Base-by-base conservation (phyloP, 2,113 vertebrate genomes). In the Sebastes schlegelii region DNA sequence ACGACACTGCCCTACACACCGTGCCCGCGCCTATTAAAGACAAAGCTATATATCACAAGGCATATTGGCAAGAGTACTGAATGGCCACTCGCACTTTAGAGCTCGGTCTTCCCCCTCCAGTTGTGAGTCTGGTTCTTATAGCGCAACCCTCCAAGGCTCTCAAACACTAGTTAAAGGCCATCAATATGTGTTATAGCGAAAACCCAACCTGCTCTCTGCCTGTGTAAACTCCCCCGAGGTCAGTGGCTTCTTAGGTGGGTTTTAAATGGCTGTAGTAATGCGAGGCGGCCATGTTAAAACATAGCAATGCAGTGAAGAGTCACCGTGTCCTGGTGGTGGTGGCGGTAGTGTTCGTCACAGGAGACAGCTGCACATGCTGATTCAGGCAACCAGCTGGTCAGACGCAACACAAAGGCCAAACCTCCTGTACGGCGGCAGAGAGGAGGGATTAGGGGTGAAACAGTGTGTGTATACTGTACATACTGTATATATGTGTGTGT, bases 11-110 rank as follows among this genome's bases (percentile, higher is more conserved):
- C 88, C 88, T 85, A 82, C 85, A 91, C 89, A 81, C 88, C 70
- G 65, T 21, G 79, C 89, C 86, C 70, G 48, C 89, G 90, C 86
- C 90, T 93, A 93, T 95, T 93, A 93, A 91, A 92, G 91, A 90
- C 85, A 85, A 85, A 85, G 87, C 88, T 43, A 86, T 94, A 92
- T 85, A 93, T 95, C 90, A 94, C 16, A 13, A 65, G 46, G 52
- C 76, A 54, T 92, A 91, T 93, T 92, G 91, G 92, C 92, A 88
- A 90, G 86, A 85, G 45, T 61, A 82, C 85, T 79, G 88, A 93
- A 90, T 86, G 85, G 77, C 86, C 85, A 79, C 77, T 87, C 77
- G 62, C 79, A 52, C 75, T 86, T 88, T 80, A 90, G 83, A 83
- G 85, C 79, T 84, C 23, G 45, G 72, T 83, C 78, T 74, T 89